Evolutionary conservation across 2,888 invertebrate species (phyloP).

Genomic region (Operophtera brumata): DNA sequence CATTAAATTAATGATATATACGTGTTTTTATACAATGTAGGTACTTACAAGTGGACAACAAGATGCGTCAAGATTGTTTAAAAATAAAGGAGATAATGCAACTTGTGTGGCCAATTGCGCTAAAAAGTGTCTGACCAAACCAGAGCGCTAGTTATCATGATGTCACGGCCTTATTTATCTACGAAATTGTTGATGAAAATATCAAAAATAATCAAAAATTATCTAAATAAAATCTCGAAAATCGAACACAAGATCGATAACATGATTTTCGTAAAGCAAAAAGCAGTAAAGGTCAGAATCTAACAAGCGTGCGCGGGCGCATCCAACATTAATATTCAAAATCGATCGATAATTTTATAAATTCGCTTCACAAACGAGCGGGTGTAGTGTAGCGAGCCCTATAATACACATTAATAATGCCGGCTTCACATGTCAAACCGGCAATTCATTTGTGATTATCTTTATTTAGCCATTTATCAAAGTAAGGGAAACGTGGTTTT

Average conservation of each 20-base stretch:
- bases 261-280: constrained; percentile 20
- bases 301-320: constrained; percentile 47
- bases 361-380: constrained; percentile 70
- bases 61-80: neutral
- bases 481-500: constrained; percentile 47
- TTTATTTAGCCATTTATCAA: constrained; percentile 76
- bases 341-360: constrained; percentile 74
- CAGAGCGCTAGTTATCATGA: neutral
- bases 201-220: neutral
- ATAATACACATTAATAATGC: constrained; percentile 77
- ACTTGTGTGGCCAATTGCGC: neutral
- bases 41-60: neutral
- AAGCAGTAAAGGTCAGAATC: constrained; percentile 42
- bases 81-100: neutral
- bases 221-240: neutral
- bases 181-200: neutral
- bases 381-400: constrained; percentile 56
- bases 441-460: constrained; percentile 73
- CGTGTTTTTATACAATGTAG: too few relatives aligned
- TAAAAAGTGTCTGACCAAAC: too few relatives aligned
- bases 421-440: constrained; percentile 74
- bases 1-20: neutral
- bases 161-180: neutral
- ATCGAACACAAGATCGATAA: constrained; percentile 22
- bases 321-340: constrained; percentile 70